Conservation (phyloP, 2,888 invertebrate species). For the Parapristionchus giblindavisi region DNA sequence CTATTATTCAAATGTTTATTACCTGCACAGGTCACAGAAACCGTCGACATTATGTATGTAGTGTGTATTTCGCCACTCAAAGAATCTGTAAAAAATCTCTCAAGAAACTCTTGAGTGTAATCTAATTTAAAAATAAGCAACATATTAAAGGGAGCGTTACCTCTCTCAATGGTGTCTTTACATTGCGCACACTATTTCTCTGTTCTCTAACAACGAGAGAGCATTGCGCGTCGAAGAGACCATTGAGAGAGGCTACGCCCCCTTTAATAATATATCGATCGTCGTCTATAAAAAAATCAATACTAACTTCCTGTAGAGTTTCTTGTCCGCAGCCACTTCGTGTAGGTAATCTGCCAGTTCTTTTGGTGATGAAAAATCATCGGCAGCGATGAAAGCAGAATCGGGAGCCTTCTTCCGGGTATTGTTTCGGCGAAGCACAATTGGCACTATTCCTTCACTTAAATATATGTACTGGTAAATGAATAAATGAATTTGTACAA, state of each 20-base stretch:
- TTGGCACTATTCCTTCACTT: constrained; percentile 2
- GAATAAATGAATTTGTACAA: no score
- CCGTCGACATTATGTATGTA: neutral
- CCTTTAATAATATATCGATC: neutral
- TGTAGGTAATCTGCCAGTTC: neutral
- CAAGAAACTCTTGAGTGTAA: neutral
- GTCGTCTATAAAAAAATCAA: neutral
- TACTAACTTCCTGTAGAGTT: constrained; percentile 13
- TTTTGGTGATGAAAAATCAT: neutral
- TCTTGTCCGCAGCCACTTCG: neutral
- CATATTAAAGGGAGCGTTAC: no score
- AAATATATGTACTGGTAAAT: no score
- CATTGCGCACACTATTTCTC: no score
- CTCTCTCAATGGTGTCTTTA: no score
- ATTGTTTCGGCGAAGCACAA: neutral
- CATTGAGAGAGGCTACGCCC: neutral
- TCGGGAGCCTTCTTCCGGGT: neutral
- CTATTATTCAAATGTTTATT: neutral
- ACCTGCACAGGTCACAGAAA: constrained; percentile 5
- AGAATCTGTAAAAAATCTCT: neutral
- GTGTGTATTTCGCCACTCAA: constrained; percentile 22
- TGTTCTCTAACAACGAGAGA: neutral
- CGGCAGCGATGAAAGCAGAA: constrained; percentile 2
- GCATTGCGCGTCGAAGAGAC: neutral
- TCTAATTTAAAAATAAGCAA: no score